Evolutionary conservation across 2,797 vertebrate species (phyloP), one percentile per base, ranked within the genome.

Genomic region (Cheirogaleus major): DNA sequence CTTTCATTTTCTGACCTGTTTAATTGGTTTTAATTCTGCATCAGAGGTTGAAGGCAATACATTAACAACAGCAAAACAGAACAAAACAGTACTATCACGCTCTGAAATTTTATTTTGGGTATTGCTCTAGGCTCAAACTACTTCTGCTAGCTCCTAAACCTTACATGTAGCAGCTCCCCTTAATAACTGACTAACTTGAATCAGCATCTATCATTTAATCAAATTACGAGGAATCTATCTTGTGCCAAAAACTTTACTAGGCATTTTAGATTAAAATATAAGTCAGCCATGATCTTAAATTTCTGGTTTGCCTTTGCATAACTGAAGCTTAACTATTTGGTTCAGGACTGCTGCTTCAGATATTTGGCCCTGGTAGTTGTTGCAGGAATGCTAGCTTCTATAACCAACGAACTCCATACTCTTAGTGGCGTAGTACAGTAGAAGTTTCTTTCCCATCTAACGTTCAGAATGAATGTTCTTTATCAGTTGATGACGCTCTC

Each of bases 1-100:
- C 72, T 96, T 85, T 92, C 52, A 30, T 89, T 96, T 80, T 95
- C 79, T 86, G 81, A 73, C 17, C n/a, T 88, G 86, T 92, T 94
- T 93, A 95, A 92, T 93, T 95, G 84, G 79, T 78, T 91, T 43
- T 8, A 67, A 92, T 95, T 93, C 73, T 41, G 73, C 80, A 84
- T 38, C 43, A 89, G 48, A 78, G 6, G 4, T 43, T 89, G 61
- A 70, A 89, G 23, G 35, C 52, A 95, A 67, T 84, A 32, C 13
- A 38, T 48, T 89, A 87, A 91, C 73, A 94, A 80, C 9, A 75
- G 18, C 59, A 70, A 91, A 92, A 79, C 4, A 57, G 92, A 87
- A 43, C 17, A 32, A 85, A 65, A 75, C 81, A 79, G 93, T 45
- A 91, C 57, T 70, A 43, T 10, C 23, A 20, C 38, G 50, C 32